Percentiles rank a stretch among this genome's conserved stretches.
Evolutionary conservation across 2,113 vertebrate genomes (phyloP).

Genomic region (Psilopogon haemacephalus): DNA sequence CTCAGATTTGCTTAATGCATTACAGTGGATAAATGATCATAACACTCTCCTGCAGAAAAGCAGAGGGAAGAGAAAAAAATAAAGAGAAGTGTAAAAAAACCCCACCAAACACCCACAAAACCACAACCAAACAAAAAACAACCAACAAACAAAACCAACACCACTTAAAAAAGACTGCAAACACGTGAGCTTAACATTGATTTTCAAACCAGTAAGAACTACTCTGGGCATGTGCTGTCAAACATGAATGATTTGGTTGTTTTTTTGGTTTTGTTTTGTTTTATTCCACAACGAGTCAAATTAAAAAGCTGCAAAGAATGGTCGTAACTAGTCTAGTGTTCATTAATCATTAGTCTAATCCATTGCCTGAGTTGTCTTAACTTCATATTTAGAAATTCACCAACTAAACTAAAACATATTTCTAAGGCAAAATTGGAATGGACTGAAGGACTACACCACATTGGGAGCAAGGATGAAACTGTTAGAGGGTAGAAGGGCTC

Average conservation of each 20-base stretch:
- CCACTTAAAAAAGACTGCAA: background rate
- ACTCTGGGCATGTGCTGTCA: background rate
- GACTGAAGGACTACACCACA: background rate
- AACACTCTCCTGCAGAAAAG: background rate
- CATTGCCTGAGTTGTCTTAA: background rate
- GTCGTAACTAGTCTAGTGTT: background rate
- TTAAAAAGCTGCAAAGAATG: background rate
- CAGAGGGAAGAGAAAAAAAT: background rate
- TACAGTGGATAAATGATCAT: background rate
- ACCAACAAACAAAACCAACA: background rate
- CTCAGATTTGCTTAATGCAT: background rate
- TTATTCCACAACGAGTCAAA: background rate
- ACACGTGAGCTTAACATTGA: background rate
- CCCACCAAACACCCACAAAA: no score
- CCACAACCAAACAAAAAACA: background rate
- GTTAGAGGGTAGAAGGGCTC: no score
- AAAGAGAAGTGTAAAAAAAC: background rate
- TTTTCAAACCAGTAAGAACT: constrained; percentile 4
- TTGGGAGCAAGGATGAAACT: no score
- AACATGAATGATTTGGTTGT: background rate
- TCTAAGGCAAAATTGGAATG: background rate
- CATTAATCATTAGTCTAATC: background rate
- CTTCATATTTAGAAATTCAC: constrained; percentile 41
- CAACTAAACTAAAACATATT: background rate
- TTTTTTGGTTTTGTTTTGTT: no score